Conservation (phyloP, 1,140 invertebrate genomes). For the Ladona fulva region DNA sequence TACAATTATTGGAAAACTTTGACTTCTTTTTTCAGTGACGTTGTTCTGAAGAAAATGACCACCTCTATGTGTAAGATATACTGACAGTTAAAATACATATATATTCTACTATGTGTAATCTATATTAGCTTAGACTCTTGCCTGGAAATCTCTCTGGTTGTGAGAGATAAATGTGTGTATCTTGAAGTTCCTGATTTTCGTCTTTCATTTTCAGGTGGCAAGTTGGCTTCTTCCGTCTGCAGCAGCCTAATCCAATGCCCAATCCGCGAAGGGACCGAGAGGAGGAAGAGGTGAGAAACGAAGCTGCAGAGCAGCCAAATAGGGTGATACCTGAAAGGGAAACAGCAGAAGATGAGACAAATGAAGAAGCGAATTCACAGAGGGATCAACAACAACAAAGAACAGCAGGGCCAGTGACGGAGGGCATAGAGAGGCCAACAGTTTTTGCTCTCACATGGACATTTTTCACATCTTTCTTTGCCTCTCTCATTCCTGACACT, state of each 20-base stretch:
- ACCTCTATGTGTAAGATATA: too few relatives aligned
- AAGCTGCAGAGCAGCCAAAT: conserved; percentile 18
- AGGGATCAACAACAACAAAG: conserved; percentile 23
- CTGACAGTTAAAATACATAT: too few relatives aligned
- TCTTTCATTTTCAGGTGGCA: conserved; percentile 45
- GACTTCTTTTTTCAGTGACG: too few relatives aligned
- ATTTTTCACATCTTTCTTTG: conserved; percentile 64
- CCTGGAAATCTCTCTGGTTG: neutral
- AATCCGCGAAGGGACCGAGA: neutral
- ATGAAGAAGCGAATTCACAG: conserved; percentile 25
- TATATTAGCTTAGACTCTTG: neutral
- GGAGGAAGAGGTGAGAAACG: conserved; percentile 29
- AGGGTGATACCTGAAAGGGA: conserved; percentile 25
- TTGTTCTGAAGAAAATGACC: too few relatives aligned
- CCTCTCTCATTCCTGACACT: conserved; percentile 65
- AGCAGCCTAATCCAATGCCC: conserved; percentile 21
- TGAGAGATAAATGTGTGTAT: too few relatives aligned
- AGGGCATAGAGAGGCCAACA: conserved; percentile 46
- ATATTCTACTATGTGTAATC: neutral
- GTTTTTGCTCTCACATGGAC: conserved; percentile 59
- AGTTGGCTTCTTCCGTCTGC: conserved; percentile 53
- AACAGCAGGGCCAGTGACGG: conserved; percentile 28
- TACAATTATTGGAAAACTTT: too few relatives aligned
- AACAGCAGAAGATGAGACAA: conserved; percentile 25
- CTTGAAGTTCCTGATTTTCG: too few relatives aligned